These are phyloP conservation scores for Oncorhynchus mykiss DNA, from an alignment of 2,113 vertebrate species.

Conservation along the genomic window DNA sequence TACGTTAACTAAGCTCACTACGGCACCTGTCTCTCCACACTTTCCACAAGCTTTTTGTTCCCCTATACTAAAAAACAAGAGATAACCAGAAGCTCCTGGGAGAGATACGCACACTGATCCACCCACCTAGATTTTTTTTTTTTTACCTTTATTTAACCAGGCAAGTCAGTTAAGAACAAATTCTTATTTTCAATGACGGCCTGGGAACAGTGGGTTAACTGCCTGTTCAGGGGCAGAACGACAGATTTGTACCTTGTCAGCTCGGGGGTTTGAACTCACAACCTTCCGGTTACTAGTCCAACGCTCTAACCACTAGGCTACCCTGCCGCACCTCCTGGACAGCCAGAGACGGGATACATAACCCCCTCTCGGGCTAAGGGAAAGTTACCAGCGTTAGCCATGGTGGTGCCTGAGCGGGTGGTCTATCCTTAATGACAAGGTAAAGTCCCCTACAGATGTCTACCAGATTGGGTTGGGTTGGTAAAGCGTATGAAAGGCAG, in stretches of 20 bases:
- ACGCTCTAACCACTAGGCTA: too few species aligned
- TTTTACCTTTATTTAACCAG: too few species aligned
- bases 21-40: slow-evolving; percentile 31
- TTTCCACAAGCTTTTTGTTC: slow-evolving; percentile 28
- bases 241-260: too few species aligned
- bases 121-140: slow-evolving; percentile 46
- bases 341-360: slow-evolving; percentile 49
- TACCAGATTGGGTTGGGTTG: slow-evolving; percentile 66
- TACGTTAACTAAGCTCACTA: slow-evolving; percentile 20
- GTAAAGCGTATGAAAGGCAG: slow-evolving; percentile 36
- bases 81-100: slow-evolving; percentile 35
- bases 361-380: slow-evolving; percentile 43
- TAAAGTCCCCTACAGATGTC: slow-evolving; percentile 74
- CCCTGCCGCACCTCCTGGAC: slow-evolving; percentile 30
- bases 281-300: too few species aligned
- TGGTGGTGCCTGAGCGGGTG: slow-evolving; percentile 41
- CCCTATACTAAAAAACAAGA: slow-evolving; percentile 59
- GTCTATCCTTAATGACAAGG: slow-evolving; percentile 73
- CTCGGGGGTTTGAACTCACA: too few species aligned
- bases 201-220: too few species aligned
- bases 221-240: too few species aligned
- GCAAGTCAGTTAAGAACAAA: too few species aligned
- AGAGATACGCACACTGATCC: slow-evolving; percentile 42
- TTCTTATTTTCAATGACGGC: too few species aligned
- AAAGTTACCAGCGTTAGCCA: slow-evolving; percentile 46